Base-by-base conservation (phyloP, 2,113 vertebrate species). In the Xiphophorus couchianus region DNA sequence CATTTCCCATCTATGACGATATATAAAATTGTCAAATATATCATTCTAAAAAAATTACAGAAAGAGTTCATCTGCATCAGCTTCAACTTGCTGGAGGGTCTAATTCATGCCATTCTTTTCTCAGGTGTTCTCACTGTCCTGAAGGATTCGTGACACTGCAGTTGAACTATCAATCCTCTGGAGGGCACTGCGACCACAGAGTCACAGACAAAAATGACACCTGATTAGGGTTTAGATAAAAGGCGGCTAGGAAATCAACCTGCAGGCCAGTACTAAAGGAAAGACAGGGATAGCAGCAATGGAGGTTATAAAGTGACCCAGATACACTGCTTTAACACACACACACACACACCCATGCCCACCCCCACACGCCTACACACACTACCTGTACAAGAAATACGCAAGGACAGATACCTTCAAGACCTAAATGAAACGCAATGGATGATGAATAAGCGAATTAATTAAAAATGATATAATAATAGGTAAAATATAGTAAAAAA, bases 151-250 rank as follows among this genome's bases (percentile, higher is more conserved):
- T 35, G 13, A 65, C 1, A 5, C 15, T 88, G 87, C 78, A 85
- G 62, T 25, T 30, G 13, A 11, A 27, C 2, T 0, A 0, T 15
- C 62, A 8, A 15, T 31, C 80, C 92, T 80, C 64, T 29, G 80
- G 91, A 78, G 81, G 83, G 81, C 90, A 89, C 79, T 92, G 74
- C 88, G 76, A 73, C 75, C 71, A 44, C 78, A 66, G 72, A 48
- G 30, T 82, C 54, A 27, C 12, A 68, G 27, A 30, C 35, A 68
- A 51, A 62, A 42, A 2, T 48, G 58, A 74, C 63, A 69, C 65
- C 42, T 73, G 58, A 72, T 72, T 39, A 25, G 68, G 9, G 31
- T 69, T 51, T 54, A 33, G 37, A 75, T 76, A 15, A 82, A 83
- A 77, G 71, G 37, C 39, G 4, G 66, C 74, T 72, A 75, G 73